Base-by-base conservation (phyloP, 1,140 invertebrate genomes). In the Bombus waltoni region DNA sequence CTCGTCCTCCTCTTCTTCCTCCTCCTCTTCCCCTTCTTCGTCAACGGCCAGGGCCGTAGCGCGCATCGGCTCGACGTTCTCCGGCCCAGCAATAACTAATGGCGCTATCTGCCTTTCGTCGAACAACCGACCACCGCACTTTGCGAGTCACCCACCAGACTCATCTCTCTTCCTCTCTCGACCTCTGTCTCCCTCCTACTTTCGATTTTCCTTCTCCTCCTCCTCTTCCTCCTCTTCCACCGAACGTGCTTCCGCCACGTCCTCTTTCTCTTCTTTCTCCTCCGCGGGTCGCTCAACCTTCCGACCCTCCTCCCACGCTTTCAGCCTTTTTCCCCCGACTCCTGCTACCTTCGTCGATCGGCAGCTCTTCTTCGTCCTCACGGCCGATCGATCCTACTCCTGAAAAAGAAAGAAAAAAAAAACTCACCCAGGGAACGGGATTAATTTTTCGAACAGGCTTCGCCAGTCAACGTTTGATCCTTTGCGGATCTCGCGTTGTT, bases 81-180 rank as follows among this genome's bases (percentile, higher is more conserved):
- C 53, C 62, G 82, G 79, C 81, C 89, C 84, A 80, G 84, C 87
- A 82, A 87, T 84, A 53, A 87, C 85, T 90, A 91, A 88, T 86
- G 87, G 84, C 89, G 90, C 90, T 91, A 91, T 91, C 90, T 91
- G 87, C 75, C 84, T 90, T 88, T 90, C 87, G 85, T 88, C 83
- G 89, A 80, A 65, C 74, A 90, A 62, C 85, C 90, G 87, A 92
- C 88, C 90, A 88, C 85, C 89, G 76, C 89, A 88, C 91, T 91
- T 92, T 91, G 87, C 85, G 85, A 87, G 85, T 90, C 88, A 90
- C 84, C 83, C 86, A 59, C 72, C 84, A 88, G 72, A 68, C 78
- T 87, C 84, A 91, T 90, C 84, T 87, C 76, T 85, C 73, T 83
- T 83, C 77, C 76, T 73, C 79, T 68, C 59, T 88, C 68, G 65